Evolutionary conservation across 2,113 vertebrate species (phyloP).

Genomic region (Cyanoderma ruficeps): DNA sequence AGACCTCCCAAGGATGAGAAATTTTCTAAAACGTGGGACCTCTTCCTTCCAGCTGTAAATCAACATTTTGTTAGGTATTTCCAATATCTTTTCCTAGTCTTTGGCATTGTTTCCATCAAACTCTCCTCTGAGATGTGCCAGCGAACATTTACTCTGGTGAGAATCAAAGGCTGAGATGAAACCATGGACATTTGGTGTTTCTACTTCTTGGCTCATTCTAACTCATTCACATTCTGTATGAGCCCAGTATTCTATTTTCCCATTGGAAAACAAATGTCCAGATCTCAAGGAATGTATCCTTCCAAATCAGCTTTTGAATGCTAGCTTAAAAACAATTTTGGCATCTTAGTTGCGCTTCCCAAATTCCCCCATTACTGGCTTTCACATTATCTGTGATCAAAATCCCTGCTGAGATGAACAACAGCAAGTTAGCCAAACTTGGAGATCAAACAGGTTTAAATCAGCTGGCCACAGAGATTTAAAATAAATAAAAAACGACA

Average conservation of each 20-base stretch:
- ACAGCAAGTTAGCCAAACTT: background rate
- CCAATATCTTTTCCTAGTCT: background rate
- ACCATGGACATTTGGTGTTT: background rate
- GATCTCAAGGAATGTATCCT: background rate
- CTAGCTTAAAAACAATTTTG: background rate
- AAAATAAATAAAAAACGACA: background rate
- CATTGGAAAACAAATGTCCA: background rate
- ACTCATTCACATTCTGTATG: background rate
- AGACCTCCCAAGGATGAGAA: background rate
- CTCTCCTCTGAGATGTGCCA: background rate
- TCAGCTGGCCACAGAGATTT: background rate
- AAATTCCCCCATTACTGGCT: background rate
- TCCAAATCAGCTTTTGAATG: background rate
- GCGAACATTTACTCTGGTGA: background rate
- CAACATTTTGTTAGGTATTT: background rate
- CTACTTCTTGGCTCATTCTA: background rate
- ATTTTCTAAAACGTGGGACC: background rate
- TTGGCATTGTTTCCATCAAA: background rate
- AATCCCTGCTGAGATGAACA: background rate
- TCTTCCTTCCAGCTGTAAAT: background rate
- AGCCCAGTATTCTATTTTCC: background rate
- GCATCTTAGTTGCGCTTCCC: background rate
- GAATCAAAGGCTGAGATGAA: background rate
- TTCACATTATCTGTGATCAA: background rate
- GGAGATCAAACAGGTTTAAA: background rate